Percentiles rank a stretch among this genome's conserved stretches.
phyloP scores from a whole-genome alignment of 2,888 invertebrate species.

The Sesamia inferens region DNA sequence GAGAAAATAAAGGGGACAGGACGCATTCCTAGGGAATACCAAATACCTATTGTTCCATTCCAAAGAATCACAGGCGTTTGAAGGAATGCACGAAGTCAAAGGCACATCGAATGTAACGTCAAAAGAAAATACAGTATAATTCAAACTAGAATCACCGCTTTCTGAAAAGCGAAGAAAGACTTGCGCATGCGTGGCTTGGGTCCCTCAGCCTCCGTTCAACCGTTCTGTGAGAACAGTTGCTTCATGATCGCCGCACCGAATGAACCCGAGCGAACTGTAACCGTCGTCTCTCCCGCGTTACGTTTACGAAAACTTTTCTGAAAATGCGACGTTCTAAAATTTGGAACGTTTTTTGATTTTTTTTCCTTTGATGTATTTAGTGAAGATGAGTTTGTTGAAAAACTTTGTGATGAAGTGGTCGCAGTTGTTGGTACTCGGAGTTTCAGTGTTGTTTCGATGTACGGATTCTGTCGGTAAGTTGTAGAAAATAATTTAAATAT shows the following conservation, averaged over 20 bases:
- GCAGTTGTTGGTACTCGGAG: constrained; percentile 80
- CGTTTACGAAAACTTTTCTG: constrained; percentile 68
- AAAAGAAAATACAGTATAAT: constrained; percentile 74
- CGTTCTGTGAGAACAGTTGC: constrained; percentile 69
- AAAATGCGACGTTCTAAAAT: constrained; percentile 60
- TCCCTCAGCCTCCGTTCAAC: constrained; percentile 65
- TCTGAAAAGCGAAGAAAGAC: constrained; percentile 52
- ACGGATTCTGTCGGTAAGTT: constrained; percentile 87
- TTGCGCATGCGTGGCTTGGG: constrained; percentile 72
- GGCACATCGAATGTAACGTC: constrained; percentile 70
- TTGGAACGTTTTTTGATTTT: constrained; percentile 61
- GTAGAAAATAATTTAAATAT: constrained; percentile 12
- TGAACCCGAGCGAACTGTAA: constrained; percentile 53
- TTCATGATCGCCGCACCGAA: constrained; percentile 61
- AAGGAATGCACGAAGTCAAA: constrained; percentile 72
- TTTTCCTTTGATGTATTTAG: constrained; percentile 22
- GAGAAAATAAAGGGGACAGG: constrained; percentile 19
- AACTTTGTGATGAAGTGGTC: constrained; percentile 81
- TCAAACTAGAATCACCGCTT: constrained; percentile 68
- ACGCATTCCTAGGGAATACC: constrained; percentile 18
- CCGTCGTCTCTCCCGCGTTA: constrained; percentile 56
- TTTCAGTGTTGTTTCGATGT: constrained; percentile 85
- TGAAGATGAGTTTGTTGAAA: constrained; percentile 70
- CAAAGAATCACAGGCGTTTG: constrained; percentile 51
- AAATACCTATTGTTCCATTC: constrained; percentile 51